These are phyloP conservation scores for Haliclona indistincta DNA, from an alignment of 37 sponge, comb jelly and placozoan genomes.

Conservation along the genomic window DNA sequence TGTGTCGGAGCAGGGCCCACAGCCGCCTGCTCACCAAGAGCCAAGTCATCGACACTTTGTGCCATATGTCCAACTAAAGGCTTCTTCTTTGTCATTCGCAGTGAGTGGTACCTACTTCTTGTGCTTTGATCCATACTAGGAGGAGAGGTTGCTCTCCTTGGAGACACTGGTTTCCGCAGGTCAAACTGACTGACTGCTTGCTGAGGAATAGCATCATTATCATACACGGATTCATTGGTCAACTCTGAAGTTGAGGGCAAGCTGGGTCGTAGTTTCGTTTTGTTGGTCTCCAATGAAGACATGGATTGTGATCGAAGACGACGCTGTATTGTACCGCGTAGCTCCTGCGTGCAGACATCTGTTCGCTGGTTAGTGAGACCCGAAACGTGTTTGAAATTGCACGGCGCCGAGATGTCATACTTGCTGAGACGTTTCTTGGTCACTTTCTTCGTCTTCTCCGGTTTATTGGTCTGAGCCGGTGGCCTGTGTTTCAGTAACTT, in stretches of 20 bases:
- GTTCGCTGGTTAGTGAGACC: background rate
- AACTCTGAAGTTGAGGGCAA: background rate
- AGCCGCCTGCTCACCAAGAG: no score
- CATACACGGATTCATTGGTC: background rate
- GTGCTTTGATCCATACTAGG: no score
- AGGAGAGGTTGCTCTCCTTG: background rate
- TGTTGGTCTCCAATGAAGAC: background rate
- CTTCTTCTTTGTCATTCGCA: constrained; percentile 10
- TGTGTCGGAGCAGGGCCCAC: no score
- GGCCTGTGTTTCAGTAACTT: background rate
- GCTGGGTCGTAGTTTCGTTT: background rate
- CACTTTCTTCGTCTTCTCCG: background rate
- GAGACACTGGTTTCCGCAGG: background rate
- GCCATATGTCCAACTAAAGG: background rate
- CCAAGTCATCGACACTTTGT: background rate
- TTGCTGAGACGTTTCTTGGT: constrained; percentile 30
- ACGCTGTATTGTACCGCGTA: background rate
- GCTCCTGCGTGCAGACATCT: background rate
- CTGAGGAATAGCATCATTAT: background rate
- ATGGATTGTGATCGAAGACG: background rate
- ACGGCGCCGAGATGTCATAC: constrained; percentile 74
- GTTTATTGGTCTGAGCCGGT: background rate
- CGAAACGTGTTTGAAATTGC: constrained; percentile 76
- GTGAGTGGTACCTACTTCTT: background rate
- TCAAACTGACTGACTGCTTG: background rate